These are phyloP conservation scores for Phrixothrix hirtus DNA, from an alignment of 2,888 invertebrate genomes.

Conservation along the genomic window DNA sequence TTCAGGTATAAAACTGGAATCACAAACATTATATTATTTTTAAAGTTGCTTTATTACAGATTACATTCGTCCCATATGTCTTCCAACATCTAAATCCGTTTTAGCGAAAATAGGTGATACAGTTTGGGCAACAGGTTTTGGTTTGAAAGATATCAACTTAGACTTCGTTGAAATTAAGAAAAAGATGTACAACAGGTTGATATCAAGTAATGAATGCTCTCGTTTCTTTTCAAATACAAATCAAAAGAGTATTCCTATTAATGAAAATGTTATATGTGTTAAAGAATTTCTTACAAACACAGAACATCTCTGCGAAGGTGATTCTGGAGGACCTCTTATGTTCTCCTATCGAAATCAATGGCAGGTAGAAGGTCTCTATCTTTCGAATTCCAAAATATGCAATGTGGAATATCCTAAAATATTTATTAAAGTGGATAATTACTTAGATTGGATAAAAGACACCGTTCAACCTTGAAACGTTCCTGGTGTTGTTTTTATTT, in stretches of 20 bases:
- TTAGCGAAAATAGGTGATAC: neutral
- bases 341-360: neutral
- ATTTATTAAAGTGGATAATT: neutral
- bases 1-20: neutral
- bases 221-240: neutral
- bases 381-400: neutral
- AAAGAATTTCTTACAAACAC: neutral
- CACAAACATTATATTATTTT: neutral
- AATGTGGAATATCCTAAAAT: neutral
- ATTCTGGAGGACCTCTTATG: conserved; percentile 7
- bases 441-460: conserved; percentile 6
- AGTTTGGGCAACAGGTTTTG: neutral
- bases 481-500: no score
- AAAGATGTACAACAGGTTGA: neutral
- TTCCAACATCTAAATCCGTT: neutral
- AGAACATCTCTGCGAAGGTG: conserved; percentile 1
- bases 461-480: neutral
- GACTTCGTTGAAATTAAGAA: neutral
- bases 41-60: neutral
- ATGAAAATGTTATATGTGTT: conserved; percentile 1
- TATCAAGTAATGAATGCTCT: neutral
- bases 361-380: neutral
- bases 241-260: neutral
- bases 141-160: neutral
- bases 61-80: conserved; percentile 1